Base-by-base conservation (phyloP, 2,888 invertebrate species). In the Desoria tigrina region DNA sequence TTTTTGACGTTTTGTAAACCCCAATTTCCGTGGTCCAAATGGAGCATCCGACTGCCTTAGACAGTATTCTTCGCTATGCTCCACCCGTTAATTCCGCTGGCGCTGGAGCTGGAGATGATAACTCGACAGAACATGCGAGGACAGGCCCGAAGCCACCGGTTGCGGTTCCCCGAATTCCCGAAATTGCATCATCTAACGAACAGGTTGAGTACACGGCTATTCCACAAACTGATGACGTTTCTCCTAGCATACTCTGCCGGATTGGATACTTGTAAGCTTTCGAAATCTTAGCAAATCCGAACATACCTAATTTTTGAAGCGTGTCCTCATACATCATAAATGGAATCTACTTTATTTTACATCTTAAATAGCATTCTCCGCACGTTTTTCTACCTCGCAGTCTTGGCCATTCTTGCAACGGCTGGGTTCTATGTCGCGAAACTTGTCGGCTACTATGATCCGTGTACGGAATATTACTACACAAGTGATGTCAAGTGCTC, bases 391-490 rank as follows among this genome's bases (percentile, higher is more conserved):
- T 65, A 65, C 27, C 42, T 69, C 6, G 28, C 53, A 18, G 55
- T 65, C 2, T 23, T 64, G 18, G 16, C 18, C 11, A 3, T 59
- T 9, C 55, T 64, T 11, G 7, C 61, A 11, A 32, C 54, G 2
- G 27, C 59, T 16, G 66, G 66, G 0, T 49, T 69, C 54, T 64
- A 66, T 27, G 61, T 62, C 9, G 63, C 61, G 27, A 69, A 69
- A 28, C 62, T 69, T 7, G 59, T 61, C 14, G 60, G 64, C 32
- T 23, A 66, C 32, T 69, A 66, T 63, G 66, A 69, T 21, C 66
- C 66, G 18, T 69, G 69, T 21, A 53, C 60, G 28, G 37, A 50
- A 14, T 24, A 64, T 3, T 61, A 50, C 55, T 51, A 65, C 16
- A 63, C 61, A 14, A 63, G 54, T 7, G 37, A 32, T 9, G 63